These are phyloP conservation scores for Climacteris rufus DNA, from an alignment of 2,113 vertebrate species.

Conservation along the genomic window DNA sequence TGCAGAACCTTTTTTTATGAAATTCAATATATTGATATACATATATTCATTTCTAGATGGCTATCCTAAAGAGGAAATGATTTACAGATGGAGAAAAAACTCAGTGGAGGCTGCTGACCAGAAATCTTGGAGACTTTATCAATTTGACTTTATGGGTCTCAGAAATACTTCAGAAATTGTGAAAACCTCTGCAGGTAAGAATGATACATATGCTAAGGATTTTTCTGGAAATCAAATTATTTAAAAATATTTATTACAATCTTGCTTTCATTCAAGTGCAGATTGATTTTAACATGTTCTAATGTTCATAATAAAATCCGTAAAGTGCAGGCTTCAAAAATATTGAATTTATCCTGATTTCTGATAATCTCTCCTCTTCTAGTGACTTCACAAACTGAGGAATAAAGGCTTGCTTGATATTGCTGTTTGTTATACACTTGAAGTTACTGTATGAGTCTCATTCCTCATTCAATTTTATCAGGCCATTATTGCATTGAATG, in stretches of 20 bases:
- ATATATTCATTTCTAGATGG: conserved; percentile 83
- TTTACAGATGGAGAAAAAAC: conserved; percentile 96
- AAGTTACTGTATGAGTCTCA: background rate
- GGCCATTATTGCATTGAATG: background rate
- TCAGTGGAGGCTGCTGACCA: conserved; percentile 93
- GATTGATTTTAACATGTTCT: background rate
- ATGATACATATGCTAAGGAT: background rate
- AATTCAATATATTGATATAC: background rate
- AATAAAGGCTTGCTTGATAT: background rate
- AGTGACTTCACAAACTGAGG: background rate
- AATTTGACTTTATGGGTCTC: conserved; percentile 96
- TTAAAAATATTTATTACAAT: background rate
- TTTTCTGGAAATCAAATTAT: background rate
- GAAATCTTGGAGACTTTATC: conserved; percentile 95
- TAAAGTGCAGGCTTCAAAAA: background rate
- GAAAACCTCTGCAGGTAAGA: conserved; percentile 89
- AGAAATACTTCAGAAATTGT: conserved; percentile 89
- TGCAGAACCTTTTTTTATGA: background rate
- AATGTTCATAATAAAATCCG: background rate
- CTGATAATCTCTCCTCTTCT: background rate
- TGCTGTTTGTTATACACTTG: background rate
- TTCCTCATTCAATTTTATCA: background rate
- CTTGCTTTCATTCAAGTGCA: background rate
- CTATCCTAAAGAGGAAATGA: conserved; percentile 94
- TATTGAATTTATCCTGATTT: background rate